Conservation (phyloP, 1,140 invertebrate species). For the Drosophila quadrilineata region DNA sequence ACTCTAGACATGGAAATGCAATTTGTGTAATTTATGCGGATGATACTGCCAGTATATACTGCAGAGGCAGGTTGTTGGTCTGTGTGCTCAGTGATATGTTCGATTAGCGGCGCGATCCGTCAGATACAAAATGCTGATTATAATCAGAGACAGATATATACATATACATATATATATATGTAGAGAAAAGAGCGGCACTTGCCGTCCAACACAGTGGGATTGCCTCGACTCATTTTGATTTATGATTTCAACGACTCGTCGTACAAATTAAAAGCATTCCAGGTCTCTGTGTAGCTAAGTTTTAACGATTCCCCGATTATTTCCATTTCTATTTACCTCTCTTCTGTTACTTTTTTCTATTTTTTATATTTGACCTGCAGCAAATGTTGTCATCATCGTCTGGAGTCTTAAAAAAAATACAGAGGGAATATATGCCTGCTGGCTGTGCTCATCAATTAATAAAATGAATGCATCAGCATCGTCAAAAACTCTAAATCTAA, state of each 20-base stretch:
- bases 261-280: conserved; percentile 73
- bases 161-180: too few relatives aligned
- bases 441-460: conserved; percentile 63
- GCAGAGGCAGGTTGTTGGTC: too few relatives aligned
- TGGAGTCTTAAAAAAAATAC: conserved; percentile 15
- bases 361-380: conserved; percentile 58
- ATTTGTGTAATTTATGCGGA: conserved; percentile 80
- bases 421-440: conserved; percentile 13
- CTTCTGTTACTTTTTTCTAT: not conserved
- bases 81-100: conserved; percentile 43
- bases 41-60: too few relatives aligned
- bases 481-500: too few relatives aligned
- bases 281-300: conserved; percentile 8
- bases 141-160: too few relatives aligned
- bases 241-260: conserved; percentile 66
- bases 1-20: conserved; percentile 76
- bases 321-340: conserved; percentile 11
- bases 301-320: not conserved
- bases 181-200: conserved; percentile 43
- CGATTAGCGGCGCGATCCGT: conserved; percentile 71
- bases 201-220: conserved; percentile 12
- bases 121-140: conserved; percentile 71
- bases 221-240: conserved; percentile 55
- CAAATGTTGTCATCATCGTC: conserved; percentile 70
- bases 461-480: too few relatives aligned